Conservation (phyloP, 2,888 invertebrate genomes). For the Lepidochrysops patricia region DNA sequence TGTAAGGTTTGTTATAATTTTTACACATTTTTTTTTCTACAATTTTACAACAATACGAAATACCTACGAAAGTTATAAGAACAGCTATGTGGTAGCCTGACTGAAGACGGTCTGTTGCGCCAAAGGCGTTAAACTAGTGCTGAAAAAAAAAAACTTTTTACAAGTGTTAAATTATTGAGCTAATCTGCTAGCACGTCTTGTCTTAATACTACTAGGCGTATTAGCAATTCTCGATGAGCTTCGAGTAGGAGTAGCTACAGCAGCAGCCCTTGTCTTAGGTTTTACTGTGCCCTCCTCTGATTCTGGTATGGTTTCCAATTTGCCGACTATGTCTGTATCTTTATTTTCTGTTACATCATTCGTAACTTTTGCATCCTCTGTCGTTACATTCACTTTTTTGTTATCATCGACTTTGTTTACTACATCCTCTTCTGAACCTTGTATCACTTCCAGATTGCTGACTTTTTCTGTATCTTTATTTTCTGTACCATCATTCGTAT, state of each 20-base stretch:
- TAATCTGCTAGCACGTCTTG: constrained; percentile 46
- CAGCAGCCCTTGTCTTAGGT: background rate
- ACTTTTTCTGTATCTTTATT: too few relatives aligned
- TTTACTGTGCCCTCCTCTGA: background rate
- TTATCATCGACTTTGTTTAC: background rate
- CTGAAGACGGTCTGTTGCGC: too few relatives aligned
- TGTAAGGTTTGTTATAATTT: too few relatives aligned
- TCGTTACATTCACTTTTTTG: background rate
- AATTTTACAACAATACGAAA: too few relatives aligned
- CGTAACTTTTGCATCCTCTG: background rate
- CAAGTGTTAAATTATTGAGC: constrained; percentile 22
- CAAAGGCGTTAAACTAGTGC: too few relatives aligned
- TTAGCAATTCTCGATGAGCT: constrained; percentile 36
- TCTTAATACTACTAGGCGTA: constrained; percentile 43
- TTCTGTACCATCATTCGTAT: too few relatives aligned
- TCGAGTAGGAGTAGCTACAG: constrained; percentile 35
- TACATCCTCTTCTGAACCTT: too few relatives aligned
- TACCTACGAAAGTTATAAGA: too few relatives aligned
- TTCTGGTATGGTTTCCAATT: constrained; percentile 17
- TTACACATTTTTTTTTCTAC: too few relatives aligned
- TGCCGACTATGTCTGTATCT: background rate
- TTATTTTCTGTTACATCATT: constrained; percentile 1
- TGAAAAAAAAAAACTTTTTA: background rate
- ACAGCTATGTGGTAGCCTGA: too few relatives aligned
- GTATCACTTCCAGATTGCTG: too few relatives aligned